These are phyloP conservation scores for Pelobates fuscus DNA, from an alignment of 2,113 vertebrate species.

Conservation along the genomic window DNA sequence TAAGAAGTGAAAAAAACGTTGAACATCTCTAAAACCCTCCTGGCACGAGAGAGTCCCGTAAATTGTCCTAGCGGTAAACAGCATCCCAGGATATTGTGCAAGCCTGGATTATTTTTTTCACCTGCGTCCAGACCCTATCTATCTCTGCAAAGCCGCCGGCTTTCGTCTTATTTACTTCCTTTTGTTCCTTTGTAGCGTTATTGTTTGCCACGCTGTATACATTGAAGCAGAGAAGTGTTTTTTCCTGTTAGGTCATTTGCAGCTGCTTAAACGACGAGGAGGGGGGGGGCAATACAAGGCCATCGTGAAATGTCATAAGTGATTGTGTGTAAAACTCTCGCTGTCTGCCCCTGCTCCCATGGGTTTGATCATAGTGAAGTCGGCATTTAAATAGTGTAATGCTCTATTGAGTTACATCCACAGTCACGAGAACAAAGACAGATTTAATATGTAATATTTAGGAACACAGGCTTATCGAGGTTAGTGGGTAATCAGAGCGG, in stretches of 20 bases:
- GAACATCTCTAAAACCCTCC: no score
- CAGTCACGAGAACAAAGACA: no score
- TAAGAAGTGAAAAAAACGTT: neutral
- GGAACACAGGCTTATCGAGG: no score
- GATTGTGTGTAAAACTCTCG: neutral
- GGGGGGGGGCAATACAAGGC: neutral
- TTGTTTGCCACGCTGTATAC: conserved; percentile 38
- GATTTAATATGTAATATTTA: no score
- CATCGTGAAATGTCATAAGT: conserved; percentile 18
- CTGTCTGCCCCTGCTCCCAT: conserved; percentile 4
- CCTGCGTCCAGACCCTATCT: conserved; percentile 33
- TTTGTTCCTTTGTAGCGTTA: conserved; percentile 38
- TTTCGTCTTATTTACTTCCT: conserved; percentile 45
- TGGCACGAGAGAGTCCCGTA: neutral
- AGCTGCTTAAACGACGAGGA: conserved; percentile 17
- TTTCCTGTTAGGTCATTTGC: conserved; percentile 49
- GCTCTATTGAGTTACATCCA: neutral
- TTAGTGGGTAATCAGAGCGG: no score
- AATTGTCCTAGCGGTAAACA: conserved; percentile 15
- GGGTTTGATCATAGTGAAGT: neutral
- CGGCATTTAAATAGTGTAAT: neutral
- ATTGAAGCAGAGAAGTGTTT: conserved; percentile 40
- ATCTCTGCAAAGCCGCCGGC: conserved; percentile 10
- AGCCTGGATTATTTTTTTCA: conserved; percentile 41
- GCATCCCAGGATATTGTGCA: conserved; percentile 41